Conservation (phyloP, 2,113 vertebrate species). For the Rhabdornis inornatus region DNA sequence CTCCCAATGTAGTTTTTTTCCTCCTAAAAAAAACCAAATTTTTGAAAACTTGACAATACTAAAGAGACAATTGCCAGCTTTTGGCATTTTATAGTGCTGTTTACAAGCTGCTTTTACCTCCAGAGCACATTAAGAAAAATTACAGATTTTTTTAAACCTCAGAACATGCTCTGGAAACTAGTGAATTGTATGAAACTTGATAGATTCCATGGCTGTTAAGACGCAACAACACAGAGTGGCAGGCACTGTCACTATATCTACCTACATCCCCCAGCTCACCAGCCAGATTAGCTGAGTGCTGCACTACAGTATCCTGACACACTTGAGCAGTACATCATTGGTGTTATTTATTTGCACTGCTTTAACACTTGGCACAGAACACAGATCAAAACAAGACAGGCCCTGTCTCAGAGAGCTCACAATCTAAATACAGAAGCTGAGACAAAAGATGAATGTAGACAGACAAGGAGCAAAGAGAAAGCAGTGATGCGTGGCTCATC, state of each 20-base stretch:
- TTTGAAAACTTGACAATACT: not conserved
- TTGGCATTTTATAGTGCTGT: not conserved
- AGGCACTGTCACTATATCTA: not conserved
- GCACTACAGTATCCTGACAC: not conserved
- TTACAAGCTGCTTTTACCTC: not conserved
- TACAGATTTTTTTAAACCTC: not conserved
- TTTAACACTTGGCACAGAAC: not conserved
- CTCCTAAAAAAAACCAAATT: not conserved
- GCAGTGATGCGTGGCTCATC: not conserved
- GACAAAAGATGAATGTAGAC: not conserved
- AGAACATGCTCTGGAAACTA: not conserved
- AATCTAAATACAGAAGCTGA: not conserved
- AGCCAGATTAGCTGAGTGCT: not conserved
- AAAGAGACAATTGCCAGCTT: not conserved
- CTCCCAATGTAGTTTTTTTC: not conserved
- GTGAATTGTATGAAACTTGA: not conserved
- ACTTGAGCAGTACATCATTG: not conserved
- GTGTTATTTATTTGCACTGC: slow-evolving; percentile 22
- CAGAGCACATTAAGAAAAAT: not conserved
- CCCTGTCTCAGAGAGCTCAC: not conserved
- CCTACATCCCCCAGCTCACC: not conserved
- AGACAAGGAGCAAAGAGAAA: not conserved
- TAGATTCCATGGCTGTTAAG: not conserved
- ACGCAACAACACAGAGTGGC: not conserved
- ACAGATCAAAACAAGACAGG: slow-evolving; percentile 17